These are phyloP conservation scores for Macquaria australasica DNA, from an alignment of 2,113 vertebrate genomes.

Conservation along the genomic window DNA sequence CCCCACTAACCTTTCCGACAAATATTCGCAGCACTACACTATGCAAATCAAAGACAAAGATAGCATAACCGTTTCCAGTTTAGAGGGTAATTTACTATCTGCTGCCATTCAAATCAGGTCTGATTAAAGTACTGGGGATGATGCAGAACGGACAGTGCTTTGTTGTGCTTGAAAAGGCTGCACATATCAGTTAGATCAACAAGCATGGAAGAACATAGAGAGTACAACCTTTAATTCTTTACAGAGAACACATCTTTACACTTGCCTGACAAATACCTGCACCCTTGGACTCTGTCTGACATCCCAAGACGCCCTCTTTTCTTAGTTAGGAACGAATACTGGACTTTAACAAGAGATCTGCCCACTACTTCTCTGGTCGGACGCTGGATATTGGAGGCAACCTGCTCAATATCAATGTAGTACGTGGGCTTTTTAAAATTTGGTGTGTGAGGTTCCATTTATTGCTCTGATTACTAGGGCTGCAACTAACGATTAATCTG, in stretches of 20 bases:
- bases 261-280: not conserved
- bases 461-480: not conserved
- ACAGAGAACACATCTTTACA: not conserved
- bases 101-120: slow-evolving; percentile 6
- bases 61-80: slow-evolving; percentile 1
- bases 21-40: not conserved
- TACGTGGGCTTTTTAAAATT: not conserved
- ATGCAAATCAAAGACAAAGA: slow-evolving; percentile 4
- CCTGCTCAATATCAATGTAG: not conserved
- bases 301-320: not conserved
- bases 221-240: not conserved
- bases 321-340: not conserved
- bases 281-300: not conserved
- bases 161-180: not conserved
- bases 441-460: not conserved
- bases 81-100: not conserved
- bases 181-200: not conserved
- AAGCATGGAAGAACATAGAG: not conserved
- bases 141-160: not conserved
- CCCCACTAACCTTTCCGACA: not conserved
- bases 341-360: not conserved
- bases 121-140: not conserved
- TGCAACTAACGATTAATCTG: no score
- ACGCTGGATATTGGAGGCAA: not conserved
- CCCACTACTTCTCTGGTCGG: not conserved